Base-by-base conservation (phyloP, 2,888 invertebrate genomes). In the Rhagonycha fulva region DNA sequence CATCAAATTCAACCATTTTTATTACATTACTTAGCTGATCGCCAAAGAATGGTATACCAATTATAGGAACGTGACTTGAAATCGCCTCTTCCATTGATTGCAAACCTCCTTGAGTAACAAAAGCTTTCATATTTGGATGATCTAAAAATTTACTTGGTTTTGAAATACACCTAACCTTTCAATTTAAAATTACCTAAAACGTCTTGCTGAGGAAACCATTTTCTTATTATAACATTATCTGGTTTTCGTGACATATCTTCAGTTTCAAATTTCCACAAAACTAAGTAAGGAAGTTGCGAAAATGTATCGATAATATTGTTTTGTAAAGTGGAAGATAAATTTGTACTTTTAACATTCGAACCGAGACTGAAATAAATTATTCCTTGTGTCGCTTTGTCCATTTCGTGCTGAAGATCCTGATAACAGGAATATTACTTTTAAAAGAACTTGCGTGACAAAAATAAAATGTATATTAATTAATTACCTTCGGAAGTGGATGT, bases 121-220 rank as follows among this genome's bases (percentile, higher is more conserved):
- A 83, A 12, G 71, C 79, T 70, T 81, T 82, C 9, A 82, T 47
- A 61, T 82, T 79, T 61, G 71, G 73, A 72, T 82, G 82, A 23
- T 71, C 81, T 79, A 68, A 68, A 69, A 73, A 62, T 19, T 1
- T 14, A 62, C n/a, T 70, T n/a, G 10, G 10, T 14, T 71, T 30
- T 5, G 61, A 19, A n/a, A 14, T 26, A 12, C 14, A 14, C 11
- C 12, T 5, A 23, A n/a, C 26, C 9, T 47, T n/a, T 47, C 5
- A n/a, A 9, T 47, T 47, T 47, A 7, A 47, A 9, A 47, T 2
- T 84, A 88, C 89, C 87, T 74, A 89, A 82, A 71, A 89, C 81
- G 77, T 88, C 88, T 76, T 88, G 86, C 81, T 89, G 90, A 0
- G 89, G 89, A 19, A 89, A 81, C 89, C 89, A 90, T 78, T 88